phyloP scores from a whole-genome alignment of 1,140 invertebrate species.

The Megalopta genalis region DNA sequence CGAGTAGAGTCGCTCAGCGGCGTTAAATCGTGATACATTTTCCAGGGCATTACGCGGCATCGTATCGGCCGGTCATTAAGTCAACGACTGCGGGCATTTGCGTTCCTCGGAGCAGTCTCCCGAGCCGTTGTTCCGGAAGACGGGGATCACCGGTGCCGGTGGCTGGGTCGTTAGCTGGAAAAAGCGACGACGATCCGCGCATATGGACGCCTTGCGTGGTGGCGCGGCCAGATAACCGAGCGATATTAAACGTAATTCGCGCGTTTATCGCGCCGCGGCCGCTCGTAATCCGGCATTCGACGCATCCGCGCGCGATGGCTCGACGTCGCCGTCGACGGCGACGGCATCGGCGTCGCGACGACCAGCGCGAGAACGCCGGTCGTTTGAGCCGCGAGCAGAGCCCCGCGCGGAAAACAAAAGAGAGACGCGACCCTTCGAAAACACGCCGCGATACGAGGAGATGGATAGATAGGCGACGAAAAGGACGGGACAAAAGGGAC shows the following conservation, averaged over 20 bases:
- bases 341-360: slow-evolving; percentile 43
- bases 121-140: not conserved
- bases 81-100: slow-evolving; percentile 8
- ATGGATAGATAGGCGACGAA: slow-evolving; percentile 29
- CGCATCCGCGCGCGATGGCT: slow-evolving; percentile 26
- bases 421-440: slow-evolving; percentile 58
- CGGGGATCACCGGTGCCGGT: no score
- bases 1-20: not conserved
- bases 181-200: slow-evolving; percentile 2
- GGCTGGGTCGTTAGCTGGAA: not conserved
- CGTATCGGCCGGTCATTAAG: slow-evolving; percentile 26
- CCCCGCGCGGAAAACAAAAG: slow-evolving; percentile 55
- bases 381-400: slow-evolving; percentile 52
- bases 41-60: slow-evolving; percentile 7
- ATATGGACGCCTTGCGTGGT: not conserved
- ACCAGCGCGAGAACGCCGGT: slow-evolving; percentile 35
- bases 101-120: not conserved
- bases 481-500: not conserved
- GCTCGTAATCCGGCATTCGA: slow-evolving; percentile 64
- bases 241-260: slow-evolving; percentile 71
- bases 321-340: not conserved
- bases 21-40: slow-evolving; percentile 6
- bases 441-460: slow-evolving; percentile 48
- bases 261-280: slow-evolving; percentile 66
- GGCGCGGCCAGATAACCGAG: slow-evolving; percentile 49